Evolutionary conservation across 2,888 invertebrate genomes (phyloP).

Genomic region (Hetaerina titia): DNA sequence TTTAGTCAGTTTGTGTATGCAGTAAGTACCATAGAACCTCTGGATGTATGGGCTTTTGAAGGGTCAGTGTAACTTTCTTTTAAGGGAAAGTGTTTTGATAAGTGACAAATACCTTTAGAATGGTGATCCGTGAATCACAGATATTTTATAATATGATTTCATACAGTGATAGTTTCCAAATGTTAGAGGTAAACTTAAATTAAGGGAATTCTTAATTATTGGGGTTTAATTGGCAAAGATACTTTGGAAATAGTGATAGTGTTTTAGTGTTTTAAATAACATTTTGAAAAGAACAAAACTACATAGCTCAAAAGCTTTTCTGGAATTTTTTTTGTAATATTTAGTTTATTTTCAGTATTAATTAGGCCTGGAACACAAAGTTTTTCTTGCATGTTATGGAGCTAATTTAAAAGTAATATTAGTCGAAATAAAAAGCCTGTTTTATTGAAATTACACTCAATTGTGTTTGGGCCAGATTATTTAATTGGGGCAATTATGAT

Average conservation of each 20-base stretch:
- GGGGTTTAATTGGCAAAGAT: constrained; percentile 45
- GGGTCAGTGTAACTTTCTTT: constrained; percentile 13
- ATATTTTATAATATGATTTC: constrained; percentile 52
- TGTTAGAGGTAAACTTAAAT: constrained; percentile 30
- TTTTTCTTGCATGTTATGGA: constrained; percentile 46
- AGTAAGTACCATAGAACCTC: constrained; percentile 22
- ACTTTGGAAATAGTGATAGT: constrained; percentile 43
- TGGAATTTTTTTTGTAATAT: constrained; percentile 46
- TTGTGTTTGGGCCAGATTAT: background rate
- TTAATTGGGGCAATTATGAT: constrained; percentile 26
- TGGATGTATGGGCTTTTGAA: background rate
- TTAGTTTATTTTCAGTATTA: constrained; percentile 55
- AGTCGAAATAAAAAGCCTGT: background rate
- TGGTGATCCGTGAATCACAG: background rate
- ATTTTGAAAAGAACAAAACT: constrained; percentile 49
- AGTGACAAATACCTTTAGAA: constrained; percentile 25
- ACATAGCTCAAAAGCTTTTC: constrained; percentile 36
- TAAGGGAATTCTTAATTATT: constrained; percentile 40
- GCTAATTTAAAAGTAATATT: constrained; percentile 24
- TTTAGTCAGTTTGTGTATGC: constrained; percentile 36
- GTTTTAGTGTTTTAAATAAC: constrained; percentile 30
- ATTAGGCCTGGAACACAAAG: constrained; percentile 46
- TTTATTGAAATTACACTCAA: background rate
- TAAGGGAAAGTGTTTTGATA: background rate
- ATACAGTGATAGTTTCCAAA: constrained; percentile 38